Conservation (phyloP, 1,140 invertebrate genomes). For the Phymorhynchus buccinoides region DNA sequence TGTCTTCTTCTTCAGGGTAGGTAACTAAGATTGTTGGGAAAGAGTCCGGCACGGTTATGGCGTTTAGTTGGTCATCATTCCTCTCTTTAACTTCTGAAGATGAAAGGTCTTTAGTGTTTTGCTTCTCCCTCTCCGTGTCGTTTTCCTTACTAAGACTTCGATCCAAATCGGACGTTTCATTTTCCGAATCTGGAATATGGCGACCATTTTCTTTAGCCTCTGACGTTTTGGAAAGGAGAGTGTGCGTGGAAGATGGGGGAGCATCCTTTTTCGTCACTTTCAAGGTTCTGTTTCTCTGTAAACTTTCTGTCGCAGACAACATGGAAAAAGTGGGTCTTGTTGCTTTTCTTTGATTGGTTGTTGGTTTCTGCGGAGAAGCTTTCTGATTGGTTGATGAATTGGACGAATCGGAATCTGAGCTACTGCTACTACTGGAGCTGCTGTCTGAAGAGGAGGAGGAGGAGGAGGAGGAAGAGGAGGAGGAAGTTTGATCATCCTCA, state of each 20-base stretch:
- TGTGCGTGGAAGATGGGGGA: background rate
- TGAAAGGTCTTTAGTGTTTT: background rate
- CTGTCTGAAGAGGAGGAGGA: background rate
- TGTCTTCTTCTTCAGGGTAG: too few species aligned
- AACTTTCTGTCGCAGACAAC: background rate
- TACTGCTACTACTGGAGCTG: background rate
- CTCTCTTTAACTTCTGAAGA: background rate
- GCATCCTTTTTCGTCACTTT: background rate
- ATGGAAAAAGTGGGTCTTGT: background rate
- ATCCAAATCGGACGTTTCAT: constrained; percentile 7
- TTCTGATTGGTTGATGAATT: background rate
- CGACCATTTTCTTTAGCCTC: background rate
- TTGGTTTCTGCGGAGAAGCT: background rate
- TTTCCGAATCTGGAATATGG: constrained; percentile 4
- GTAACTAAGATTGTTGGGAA: background rate
- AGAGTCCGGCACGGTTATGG: background rate
- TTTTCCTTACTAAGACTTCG: background rate
- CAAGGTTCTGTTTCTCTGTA: background rate
- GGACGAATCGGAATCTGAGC: background rate
- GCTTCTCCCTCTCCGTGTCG: background rate
- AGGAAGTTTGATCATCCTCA: background rate
- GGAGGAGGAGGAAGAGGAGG: background rate
- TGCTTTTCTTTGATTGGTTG: too few species aligned
- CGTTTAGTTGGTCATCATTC: background rate
- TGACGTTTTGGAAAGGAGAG: too few species aligned